Conservation (phyloP, 2,113 vertebrate genomes). For the Hippolais icterina region DNA sequence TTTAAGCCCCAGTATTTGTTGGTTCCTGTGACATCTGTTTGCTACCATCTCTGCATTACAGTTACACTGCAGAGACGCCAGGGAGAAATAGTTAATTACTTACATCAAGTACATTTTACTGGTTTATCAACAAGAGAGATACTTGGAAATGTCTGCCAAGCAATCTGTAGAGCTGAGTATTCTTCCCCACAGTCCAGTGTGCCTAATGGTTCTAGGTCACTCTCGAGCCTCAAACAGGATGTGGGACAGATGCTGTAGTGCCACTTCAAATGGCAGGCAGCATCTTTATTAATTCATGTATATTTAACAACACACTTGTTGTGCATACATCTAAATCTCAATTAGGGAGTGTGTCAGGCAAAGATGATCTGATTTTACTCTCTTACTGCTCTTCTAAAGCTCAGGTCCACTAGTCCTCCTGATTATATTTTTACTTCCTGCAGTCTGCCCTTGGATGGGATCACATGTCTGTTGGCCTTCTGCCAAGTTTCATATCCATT, state of each 20-base stretch:
- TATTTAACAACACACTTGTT: background rate
- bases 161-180: conserved; percentile 9
- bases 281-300: conserved; percentile 18
- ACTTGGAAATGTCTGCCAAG: conserved; percentile 37
- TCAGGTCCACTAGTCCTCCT: background rate
- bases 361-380: background rate
- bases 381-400: background rate
- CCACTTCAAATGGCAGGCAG: background rate
- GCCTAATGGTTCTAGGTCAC: background rate
- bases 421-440: background rate
- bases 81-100: conserved; percentile 58
- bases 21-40: background rate
- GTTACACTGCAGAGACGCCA: background rate
- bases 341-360: background rate
- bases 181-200: background rate
- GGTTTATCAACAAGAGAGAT: conserved; percentile 29
- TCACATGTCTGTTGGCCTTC: background rate
- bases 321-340: background rate
- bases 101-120: conserved; percentile 43
- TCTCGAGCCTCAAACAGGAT: background rate
- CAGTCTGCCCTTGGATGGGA: background rate
- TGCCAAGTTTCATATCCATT: background rate
- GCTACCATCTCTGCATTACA: conserved; percentile 11
- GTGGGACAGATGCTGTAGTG: conserved; percentile 13
- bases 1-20: background rate